These are phyloP conservation scores for Mesorhabditis spiculigera DNA, from an alignment of 2,888 invertebrate genomes.

Conservation along the genomic window DNA sequence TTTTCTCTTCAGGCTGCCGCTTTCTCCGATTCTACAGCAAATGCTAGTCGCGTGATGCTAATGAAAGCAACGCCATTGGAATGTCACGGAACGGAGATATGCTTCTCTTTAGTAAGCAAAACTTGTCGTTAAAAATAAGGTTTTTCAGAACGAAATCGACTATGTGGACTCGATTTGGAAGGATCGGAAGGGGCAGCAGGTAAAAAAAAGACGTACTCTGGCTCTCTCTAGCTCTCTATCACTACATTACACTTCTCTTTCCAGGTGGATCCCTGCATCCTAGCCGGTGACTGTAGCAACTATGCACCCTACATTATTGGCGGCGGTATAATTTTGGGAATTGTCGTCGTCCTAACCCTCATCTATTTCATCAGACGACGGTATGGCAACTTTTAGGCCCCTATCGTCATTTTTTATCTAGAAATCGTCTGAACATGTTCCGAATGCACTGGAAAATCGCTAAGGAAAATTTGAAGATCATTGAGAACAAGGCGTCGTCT, in stretches of 20 bases:
- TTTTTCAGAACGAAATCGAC: no score
- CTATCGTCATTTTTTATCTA: not conserved
- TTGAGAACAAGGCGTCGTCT: constrained; percentile 36
- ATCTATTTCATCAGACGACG: not conserved
- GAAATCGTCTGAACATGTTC: constrained; percentile 30
- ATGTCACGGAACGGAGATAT: not conserved
- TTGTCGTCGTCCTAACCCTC: constrained; percentile 13
- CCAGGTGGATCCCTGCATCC: constrained; percentile 26
- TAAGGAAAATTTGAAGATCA: constrained; percentile 44
- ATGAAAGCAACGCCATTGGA: constrained; percentile 14
- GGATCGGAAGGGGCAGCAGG: no score
- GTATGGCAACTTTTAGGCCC: not conserved
- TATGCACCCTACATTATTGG: constrained; percentile 17
- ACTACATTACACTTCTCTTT: not conserved
- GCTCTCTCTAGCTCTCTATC: no score
- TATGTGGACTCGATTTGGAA: no score
- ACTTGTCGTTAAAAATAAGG: no score
- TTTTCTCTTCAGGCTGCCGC: constrained; percentile 4
- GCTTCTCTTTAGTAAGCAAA: not conserved
- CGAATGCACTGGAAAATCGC: constrained; percentile 50
- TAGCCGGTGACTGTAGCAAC: constrained; percentile 22
- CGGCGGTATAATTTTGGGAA: constrained; percentile 3
- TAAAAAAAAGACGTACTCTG: no score
- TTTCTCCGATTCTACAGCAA: constrained; percentile 10
- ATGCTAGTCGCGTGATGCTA: constrained; percentile 7